Evolutionary conservation across 2,113 vertebrate genomes (phyloP), one percentile per base, ranked within the genome.

Genomic region (Malurus alboscapulatus): DNA sequence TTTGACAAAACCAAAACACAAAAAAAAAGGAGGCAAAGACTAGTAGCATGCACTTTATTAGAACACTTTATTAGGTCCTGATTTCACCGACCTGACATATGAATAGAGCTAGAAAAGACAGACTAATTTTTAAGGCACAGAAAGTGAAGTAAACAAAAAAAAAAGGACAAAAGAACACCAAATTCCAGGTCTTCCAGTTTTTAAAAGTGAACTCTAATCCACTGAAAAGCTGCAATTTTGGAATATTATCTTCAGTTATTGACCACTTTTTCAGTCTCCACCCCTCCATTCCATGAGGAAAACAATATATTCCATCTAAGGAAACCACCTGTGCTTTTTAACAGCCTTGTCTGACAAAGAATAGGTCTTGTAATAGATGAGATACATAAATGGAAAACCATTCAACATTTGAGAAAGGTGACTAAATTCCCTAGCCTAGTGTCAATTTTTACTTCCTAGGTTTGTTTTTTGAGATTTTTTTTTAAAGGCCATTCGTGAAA

Each of bases 401-500:
- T 94, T 83, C 78, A 93, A 89, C 95, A 85, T 63, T 93, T 54
- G 32, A 94, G 83, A 84, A 91, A 94, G 77, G 76, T 92, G 84
- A 88, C 55, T 61, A 90, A 90, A 96, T 94, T 88, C 77, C 89
- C 86, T 75, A 90, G 79, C 63, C 34, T 81, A 71, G 69, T 74
- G 51, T 71, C 77, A 92, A 59, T 93, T 97, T 96, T 91, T 96
- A 91, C 92, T 90, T 97, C 89, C 84, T 76, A 84, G 45, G 54
- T 89, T 93, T 91, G 57, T 87, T 94, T 94, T 94, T 58, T 55
- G 4, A 66, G 25, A 0, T 54, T 71, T 94, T 91, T 91, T 90
- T 63, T 77, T 68, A 86, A 97, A 97, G 94, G 95, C 88, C 95
- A 94, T 93, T 96, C 89, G 92, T 92, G 47, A 95, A 97, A 96